These are phyloP conservation scores for Drosophila mimica DNA, from an alignment of 2,888 invertebrate genomes.

Conservation along the genomic window DNA sequence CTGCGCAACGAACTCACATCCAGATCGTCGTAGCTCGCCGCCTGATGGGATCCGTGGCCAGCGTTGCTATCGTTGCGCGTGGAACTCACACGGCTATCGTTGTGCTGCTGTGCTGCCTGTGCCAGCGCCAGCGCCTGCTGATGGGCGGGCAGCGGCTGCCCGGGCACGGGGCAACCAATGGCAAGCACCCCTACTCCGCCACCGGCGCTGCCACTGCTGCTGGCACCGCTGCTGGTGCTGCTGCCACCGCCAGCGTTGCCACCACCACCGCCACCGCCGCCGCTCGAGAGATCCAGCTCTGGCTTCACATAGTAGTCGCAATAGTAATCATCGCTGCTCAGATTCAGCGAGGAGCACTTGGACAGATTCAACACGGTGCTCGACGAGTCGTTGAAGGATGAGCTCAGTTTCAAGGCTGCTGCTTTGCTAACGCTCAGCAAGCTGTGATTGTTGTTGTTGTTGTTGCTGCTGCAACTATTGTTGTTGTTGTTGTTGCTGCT, in stretches of 20 bases:
- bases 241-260: constrained; percentile 16
- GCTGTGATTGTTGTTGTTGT: constrained; percentile 51
- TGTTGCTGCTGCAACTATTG: constrained; percentile 63
- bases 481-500: constrained; percentile 62
- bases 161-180: background rate
- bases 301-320: constrained; percentile 81
- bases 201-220: constrained; percentile 32
- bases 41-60: constrained; percentile 43
- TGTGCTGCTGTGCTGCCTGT: constrained; percentile 41
- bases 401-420: constrained; percentile 52
- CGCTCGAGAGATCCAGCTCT: constrained; percentile 78
- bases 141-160: constrained; percentile 74
- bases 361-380: constrained; percentile 77
- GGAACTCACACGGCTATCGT: constrained; percentile 83
- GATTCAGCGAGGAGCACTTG: constrained; percentile 75
- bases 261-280: constrained; percentile 12
- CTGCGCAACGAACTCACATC: constrained; percentile 79
- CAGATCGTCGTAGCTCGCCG: constrained; percentile 77
- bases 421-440: constrained; percentile 49
- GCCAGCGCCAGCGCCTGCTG: constrained; percentile 57
- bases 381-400: constrained; percentile 75
- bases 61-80: constrained; percentile 78
- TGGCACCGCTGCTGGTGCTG: constrained; percentile 5
- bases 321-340: constrained; percentile 78
- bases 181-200: constrained; percentile 8